Evolutionary conservation across 2,113 vertebrate species (phyloP).

Genomic region (Ciconia maguari): DNA sequence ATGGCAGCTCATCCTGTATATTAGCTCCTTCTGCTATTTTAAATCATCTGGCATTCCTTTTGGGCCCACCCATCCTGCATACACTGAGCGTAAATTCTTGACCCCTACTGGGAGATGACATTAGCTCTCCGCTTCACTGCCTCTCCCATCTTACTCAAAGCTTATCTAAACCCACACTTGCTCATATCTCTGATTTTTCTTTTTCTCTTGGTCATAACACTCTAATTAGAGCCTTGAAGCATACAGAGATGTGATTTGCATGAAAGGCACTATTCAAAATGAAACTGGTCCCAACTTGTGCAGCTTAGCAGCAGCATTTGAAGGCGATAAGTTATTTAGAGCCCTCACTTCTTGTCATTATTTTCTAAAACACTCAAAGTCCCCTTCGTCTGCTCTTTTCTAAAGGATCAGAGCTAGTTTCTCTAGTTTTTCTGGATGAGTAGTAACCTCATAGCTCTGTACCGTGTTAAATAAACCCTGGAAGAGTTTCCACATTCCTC

Average conservation of each 20-base stretch:
- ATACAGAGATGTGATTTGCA: conserved; percentile 25
- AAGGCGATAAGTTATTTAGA: neutral
- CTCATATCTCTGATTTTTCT: neutral
- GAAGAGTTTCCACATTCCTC: conserved; percentile 41
- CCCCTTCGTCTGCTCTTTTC: neutral
- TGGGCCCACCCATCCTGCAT: conserved; percentile 52
- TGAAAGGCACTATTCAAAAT: neutral
- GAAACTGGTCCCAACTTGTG: neutral
- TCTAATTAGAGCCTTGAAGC: conserved; percentile 49
- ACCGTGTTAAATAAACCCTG: neutral
- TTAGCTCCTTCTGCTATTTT: conserved; percentile 44
- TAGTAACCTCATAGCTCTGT: neutral
- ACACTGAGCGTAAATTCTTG: conserved; percentile 43
- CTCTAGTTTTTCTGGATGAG: conserved; percentile 36
- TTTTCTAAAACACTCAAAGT: neutral
- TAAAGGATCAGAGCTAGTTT: conserved; percentile 13
- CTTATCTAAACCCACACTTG: conserved; percentile 49
- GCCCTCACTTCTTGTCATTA: neutral
- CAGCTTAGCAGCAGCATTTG: neutral
- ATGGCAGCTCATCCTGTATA: conserved; percentile 3
- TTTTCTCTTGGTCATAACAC: conserved; percentile 16
- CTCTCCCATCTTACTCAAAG: conserved; percentile 50
- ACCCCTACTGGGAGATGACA: conserved; percentile 56
- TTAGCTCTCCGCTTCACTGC: conserved; percentile 25
- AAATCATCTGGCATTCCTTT: conserved; percentile 49